Base-by-base conservation (phyloP, 1,140 invertebrate genomes). In the Heliconius himera region DNA sequence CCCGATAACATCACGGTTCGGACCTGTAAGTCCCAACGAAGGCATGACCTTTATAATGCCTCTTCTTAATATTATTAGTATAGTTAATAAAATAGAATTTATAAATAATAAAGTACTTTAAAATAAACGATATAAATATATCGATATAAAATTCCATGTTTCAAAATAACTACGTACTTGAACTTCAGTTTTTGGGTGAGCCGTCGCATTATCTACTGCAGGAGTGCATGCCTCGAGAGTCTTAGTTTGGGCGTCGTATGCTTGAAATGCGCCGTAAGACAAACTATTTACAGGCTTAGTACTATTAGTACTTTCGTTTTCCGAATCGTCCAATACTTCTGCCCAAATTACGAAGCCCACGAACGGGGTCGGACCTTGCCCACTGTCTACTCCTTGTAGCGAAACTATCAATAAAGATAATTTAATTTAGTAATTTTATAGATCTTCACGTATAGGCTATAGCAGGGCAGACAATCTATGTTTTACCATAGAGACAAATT, bases 171-270 rank as follows among this genome's bases (percentile, higher is more conserved):
- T 18, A 82, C 76, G 79, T 80, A 93, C 91, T 87, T 93, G 93
- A 20, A 94, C 88, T 83, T 93, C 91, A 70, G 91, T 93, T 81
- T 94, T 94, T 13, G 91, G 88, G 79, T 94, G 91, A 11, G 88
- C 86, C 54, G 93, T 94, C 16, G 93, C 90, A 77, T 94, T 94
- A 36, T 85, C 85, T n/a, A 93, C 89, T 9, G 90, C 91, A 1
- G 91, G 88, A 13, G 75, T 83, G 74, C 93, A 94, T 2, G 78
- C 72, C 22, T 91, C 91, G 20, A 88, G 80, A 11, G 81, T 78
- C 70, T 90, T 93, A n/a, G 91, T 89, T 51, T 94, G 93, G 1
- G 93, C 89, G 41, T 94, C 93, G 60, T 92, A 91, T 4, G 90
- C 87, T 79, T 94, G 93, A 77, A 94, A 93, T 0, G 83, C 79